Evolutionary conservation across 2,888 invertebrate genomes (phyloP), one percentile per base, ranked within the genome.

Genomic region (Rhodophaea formosa): DNA sequence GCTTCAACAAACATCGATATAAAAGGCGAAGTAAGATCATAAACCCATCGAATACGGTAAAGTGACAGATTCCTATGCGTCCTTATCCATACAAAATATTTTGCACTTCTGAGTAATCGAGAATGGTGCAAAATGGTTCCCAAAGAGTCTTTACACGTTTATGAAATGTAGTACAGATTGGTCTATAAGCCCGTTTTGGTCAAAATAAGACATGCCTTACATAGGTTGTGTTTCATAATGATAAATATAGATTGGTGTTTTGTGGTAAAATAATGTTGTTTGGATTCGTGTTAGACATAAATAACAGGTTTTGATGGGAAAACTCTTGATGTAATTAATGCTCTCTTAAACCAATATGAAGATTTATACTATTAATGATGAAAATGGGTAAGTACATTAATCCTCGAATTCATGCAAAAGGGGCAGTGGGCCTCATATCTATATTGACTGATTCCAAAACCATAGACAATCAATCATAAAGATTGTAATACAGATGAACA

Each of bases 161-260:
- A 51, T 51, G 17, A 39, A 35, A 51, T 39, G 32, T 35, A 32
- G 49, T 51, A 35, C 49, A 51, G 10, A 51, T 51, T 51, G 49
- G 32, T 15, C 14, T 32, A 8, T 15, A 1, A 6, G 47, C n/a
- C 16, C 12, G 32, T 17, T 51, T 39, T 51, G 51, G 51, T 35
- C 51, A 51, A 39, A 51, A 14, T 51, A 16, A 17, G 51, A 32
- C 35, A 51, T 51, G 32, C 51, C 17, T 5, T 51, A 35, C 10
- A 35, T 32, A 30, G 32, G 6, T 51, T 12, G 14, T 39, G 12
- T 39, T 39, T 39, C 39, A 39, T 39, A 39, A n/a, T 0, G n/a
- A 39, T 39, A 12, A 39, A 39, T 35, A 35, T 35, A 35, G 35
- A 35, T 39, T 39, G 0, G n/a, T 39, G 39, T 39, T 39, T n/a